A percentile compares a stretch with the other conserved stretches of the same genome.
Conservation (phyloP, 2,797 vertebrate genomes). For the Chrosomus eos region DNA sequence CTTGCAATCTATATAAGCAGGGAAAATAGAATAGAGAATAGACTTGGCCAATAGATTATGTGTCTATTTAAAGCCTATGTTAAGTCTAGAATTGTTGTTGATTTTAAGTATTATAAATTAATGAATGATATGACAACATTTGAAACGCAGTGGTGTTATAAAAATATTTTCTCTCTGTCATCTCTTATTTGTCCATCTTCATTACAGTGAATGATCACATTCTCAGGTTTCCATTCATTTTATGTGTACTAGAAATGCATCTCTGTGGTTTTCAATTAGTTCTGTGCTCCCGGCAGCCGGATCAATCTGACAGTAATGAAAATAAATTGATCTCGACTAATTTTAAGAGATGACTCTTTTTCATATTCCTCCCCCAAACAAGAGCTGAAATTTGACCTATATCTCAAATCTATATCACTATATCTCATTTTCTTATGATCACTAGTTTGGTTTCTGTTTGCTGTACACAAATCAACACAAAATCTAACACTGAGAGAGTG, state of each 20-base stretch:
- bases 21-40: too few species aligned
- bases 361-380: slow-evolving; percentile 54
- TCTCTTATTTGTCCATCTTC: slow-evolving; percentile 71
- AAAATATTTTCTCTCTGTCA: slow-evolving; percentile 50
- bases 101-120: too few species aligned
- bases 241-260: slow-evolving; percentile 60
- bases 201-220: slow-evolving; percentile 67
- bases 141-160: too few species aligned
- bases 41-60: too few species aligned
- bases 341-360: slow-evolving; percentile 64
- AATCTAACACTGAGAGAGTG: background rate
- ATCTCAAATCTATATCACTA: too few species aligned
- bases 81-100: too few species aligned
- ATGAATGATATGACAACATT: too few species aligned
- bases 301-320: slow-evolving; percentile 75
- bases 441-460: background rate
- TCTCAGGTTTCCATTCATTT: slow-evolving; percentile 56
- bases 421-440: slow-evolving; percentile 15
- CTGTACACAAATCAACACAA: background rate
- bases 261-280: slow-evolving; percentile 71
- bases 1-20: too few species aligned
- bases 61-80: too few species aligned
- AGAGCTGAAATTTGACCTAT: slow-evolving; percentile 42
- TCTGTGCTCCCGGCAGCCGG: slow-evolving; percentile 64
- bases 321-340: slow-evolving; percentile 72